Conservation (phyloP, 2,797 vertebrate species). For the Myotis planiceps region DNA sequence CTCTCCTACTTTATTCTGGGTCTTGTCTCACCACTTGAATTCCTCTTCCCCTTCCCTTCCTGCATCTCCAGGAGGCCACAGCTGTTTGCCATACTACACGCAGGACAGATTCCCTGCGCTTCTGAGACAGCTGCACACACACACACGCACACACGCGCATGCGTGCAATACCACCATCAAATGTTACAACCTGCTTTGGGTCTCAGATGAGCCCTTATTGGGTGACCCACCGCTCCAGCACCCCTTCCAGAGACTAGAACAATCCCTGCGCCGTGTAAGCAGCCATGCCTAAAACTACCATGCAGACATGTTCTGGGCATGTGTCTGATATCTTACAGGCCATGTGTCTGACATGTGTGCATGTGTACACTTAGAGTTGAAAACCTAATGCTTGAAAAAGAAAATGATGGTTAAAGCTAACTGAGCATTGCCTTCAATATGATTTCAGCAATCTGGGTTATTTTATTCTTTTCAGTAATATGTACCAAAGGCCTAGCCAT, state of each 20-base stretch:
- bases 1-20: background rate
- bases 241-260: background rate
- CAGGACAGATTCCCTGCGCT: background rate
- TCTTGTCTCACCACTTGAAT: background rate
- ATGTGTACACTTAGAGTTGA: background rate
- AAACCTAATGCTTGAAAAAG: background rate
- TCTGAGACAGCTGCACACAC: background rate
- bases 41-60: background rate
- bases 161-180: too few relatives aligned
- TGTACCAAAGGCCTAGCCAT: background rate
- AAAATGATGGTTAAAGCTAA: background rate
- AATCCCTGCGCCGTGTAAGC: background rate
- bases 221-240: background rate
- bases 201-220: background rate
- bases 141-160: background rate
- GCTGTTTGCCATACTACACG: background rate
- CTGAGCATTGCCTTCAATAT: background rate
- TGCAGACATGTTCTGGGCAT: background rate
- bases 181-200: background rate
- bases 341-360: background rate
- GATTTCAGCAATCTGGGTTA: background rate
- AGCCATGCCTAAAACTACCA: background rate
- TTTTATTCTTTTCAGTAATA: background rate
- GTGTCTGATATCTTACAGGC: background rate
- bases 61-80: background rate